phyloP scores from a whole-genome alignment of 2,888 invertebrate genomes.

The Aporophyla lueneburgensis region DNA sequence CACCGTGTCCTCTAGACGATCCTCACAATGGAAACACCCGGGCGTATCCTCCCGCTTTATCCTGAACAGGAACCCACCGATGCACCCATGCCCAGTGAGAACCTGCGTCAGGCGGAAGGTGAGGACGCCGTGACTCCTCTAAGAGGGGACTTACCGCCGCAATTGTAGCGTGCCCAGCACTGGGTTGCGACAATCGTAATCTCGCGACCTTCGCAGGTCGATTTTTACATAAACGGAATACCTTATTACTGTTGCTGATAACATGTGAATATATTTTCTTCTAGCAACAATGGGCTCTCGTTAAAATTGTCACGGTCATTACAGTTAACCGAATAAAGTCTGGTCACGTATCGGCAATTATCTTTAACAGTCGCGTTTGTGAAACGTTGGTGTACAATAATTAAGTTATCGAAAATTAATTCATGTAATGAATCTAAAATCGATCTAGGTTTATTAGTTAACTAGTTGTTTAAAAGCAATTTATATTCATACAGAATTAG shows the following conservation, averaged over 20 bases:
- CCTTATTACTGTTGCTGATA: background rate
- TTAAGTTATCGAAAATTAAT: conserved; percentile 10
- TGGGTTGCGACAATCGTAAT: no score
- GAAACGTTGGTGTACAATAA: conserved; percentile 23
- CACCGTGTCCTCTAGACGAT: no score
- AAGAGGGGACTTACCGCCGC: no score
- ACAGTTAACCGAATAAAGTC: conserved; percentile 15
- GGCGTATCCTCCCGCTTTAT: no score
- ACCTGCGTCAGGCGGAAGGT: no score
- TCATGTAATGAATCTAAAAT: background rate
- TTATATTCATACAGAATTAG: background rate
- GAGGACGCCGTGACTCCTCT: no score
- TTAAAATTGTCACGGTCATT: conserved; percentile 34
- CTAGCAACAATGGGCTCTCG: background rate
- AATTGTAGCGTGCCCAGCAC: no score
- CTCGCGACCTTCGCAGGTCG: no score
- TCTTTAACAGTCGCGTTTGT: conserved; percentile 25
- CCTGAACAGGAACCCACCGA: no score
- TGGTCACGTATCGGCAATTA: conserved; percentile 40
- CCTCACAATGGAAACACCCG: no score
- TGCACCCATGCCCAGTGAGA: no score
- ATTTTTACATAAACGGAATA: conserved; percentile 5
- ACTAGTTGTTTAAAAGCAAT: background rate
- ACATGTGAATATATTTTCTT: conserved; percentile 10
- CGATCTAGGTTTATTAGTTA: background rate